Base-by-base conservation (phyloP, 1,140 invertebrate genomes). In the Holcopasites calliopsidis region DNA sequence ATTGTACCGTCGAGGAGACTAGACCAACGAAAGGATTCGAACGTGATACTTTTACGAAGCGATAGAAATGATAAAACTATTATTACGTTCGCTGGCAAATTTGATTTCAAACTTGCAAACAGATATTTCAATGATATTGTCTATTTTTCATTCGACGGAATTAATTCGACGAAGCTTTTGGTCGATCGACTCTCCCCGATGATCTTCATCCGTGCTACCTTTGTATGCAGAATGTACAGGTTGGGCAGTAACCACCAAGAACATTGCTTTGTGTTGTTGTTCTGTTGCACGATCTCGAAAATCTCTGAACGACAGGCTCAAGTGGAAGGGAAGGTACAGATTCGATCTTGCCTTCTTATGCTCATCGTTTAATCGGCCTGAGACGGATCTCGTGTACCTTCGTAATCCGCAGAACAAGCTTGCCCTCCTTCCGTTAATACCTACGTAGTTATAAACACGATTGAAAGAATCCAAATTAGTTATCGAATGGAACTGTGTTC, bases 161-260 rank as follows among this genome's bases (percentile, higher is more conserved):
- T n/a, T 10, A 33, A 44, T 69, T 31, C 42, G 76, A 72, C 80
- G 80, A 84, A 50, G 80, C 77, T 50, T 80, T 69, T 83, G 47
- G 65, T 65, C 49, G 31, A 54, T 79, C 60, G 23, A 54, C 38
- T 42, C 60, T 79, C 42, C 26, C 82, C 49, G 40, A 76, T 55
- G 28, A 75, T 40, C 35, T 68, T 69, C 35, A 50, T 71, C 42
- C 66, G 50, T 89, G 88, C 91, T 91, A 97, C 96, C 93, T 93
- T 94, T 95, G 87, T 96, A 97, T 52, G 94, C 94, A 21, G 96
- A 95, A 77, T 92, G 92, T 68, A 97, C 93, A n/a, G 94, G 94
- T 16, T 93, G 93, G 1, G 96, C 96, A 31, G 93, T 94, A 52
- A 96, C 93, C 31, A 96, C 93, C 1, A 97, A 90, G 79, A 95